Conservation (phyloP, 1,140 invertebrate species). For the Bursaphelenchus mucronatus region DNA sequence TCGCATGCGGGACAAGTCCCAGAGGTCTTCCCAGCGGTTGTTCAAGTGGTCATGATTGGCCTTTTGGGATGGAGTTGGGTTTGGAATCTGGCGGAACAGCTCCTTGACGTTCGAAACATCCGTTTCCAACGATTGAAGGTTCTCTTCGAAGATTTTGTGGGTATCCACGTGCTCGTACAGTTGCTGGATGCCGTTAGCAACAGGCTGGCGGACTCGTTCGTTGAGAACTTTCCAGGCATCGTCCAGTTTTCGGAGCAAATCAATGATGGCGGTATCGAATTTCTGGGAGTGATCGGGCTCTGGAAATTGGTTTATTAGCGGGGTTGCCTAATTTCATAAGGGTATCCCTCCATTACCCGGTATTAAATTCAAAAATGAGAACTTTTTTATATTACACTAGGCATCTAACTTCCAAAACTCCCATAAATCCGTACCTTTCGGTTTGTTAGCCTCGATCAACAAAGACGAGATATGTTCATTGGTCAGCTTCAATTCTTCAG, state of each 20-base stretch:
- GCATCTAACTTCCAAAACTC: too few relatives aligned
- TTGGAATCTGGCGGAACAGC: constrained; percentile 61
- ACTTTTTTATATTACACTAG: too few relatives aligned
- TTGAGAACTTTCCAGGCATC: constrained; percentile 79
- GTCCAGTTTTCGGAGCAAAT: constrained; percentile 75
- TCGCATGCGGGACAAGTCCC: constrained; percentile 78
- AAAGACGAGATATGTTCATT: constrained; percentile 91
- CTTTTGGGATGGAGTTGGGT: constrained; percentile 81
- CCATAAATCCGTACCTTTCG: constrained; percentile 5
- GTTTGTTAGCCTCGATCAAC: constrained; percentile 70
- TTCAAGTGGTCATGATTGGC: constrained; percentile 77
- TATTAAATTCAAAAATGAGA: too few relatives aligned
- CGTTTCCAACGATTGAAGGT: constrained; percentile 67
- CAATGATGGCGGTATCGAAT: constrained; percentile 77
- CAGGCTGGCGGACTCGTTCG: constrained; percentile 72
- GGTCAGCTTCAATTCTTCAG: constrained; percentile 87
- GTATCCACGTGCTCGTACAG: constrained; percentile 79
- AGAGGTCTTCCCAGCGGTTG: constrained; percentile 84
- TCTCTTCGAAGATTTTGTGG: constrained; percentile 70
- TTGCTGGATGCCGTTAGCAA: constrained; percentile 78
- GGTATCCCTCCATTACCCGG: too few relatives aligned
- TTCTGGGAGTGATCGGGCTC: constrained; percentile 81
- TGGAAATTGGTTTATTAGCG: constrained; percentile 42
- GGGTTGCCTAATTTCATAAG: too few relatives aligned
- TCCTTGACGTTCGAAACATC: constrained; percentile 69